These are phyloP conservation scores for Blastomussa wellsi DNA, from an alignment of 92 coral and sea anemone species.

Conservation along the genomic window DNA sequence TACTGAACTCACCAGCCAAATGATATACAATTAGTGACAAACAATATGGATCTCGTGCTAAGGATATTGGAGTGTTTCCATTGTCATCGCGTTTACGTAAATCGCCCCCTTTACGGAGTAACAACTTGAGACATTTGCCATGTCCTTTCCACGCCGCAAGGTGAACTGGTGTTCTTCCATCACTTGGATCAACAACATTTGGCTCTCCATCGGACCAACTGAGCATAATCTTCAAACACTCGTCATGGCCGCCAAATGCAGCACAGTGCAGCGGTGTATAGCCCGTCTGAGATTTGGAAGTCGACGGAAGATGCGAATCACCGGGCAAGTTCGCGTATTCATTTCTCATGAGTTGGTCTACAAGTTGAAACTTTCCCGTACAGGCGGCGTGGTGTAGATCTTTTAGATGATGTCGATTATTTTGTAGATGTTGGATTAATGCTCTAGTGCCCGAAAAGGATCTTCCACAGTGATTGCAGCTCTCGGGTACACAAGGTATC, in stretches of 20 bases:
- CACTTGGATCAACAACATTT: constrained; percentile 50
- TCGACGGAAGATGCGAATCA: constrained; percentile 44
- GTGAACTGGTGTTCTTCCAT: constrained; percentile 79
- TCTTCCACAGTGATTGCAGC: constrained; percentile 44
- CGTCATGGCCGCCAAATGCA: constrained; percentile 67
- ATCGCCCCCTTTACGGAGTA: constrained; percentile 61
- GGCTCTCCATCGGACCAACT: constrained; percentile 74
- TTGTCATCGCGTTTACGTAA: constrained; percentile 22
- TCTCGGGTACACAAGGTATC: neutral
- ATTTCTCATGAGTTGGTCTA: constrained; percentile 40
- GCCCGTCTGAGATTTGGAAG: constrained; percentile 49
- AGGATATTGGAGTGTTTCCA: constrained; percentile 41
- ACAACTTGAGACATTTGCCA: constrained; percentile 41
- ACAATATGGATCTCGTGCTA: constrained; percentile 12
- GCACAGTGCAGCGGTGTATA: constrained; percentile 84
- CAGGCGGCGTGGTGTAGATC: constrained; percentile 79
- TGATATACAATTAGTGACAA: neutral
- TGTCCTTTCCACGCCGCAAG: constrained; percentile 75
- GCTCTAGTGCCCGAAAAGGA: constrained; percentile 28
- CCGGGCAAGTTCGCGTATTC: constrained; percentile 57
- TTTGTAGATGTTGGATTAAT: constrained; percentile 60
- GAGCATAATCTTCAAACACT: constrained; percentile 68
- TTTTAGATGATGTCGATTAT: constrained; percentile 49
- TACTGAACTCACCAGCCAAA: constrained; percentile 16
- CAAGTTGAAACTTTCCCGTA: constrained; percentile 52